Base-by-base conservation (phyloP, 2,888 invertebrate species). In the Exocentrus adspersus region DNA sequence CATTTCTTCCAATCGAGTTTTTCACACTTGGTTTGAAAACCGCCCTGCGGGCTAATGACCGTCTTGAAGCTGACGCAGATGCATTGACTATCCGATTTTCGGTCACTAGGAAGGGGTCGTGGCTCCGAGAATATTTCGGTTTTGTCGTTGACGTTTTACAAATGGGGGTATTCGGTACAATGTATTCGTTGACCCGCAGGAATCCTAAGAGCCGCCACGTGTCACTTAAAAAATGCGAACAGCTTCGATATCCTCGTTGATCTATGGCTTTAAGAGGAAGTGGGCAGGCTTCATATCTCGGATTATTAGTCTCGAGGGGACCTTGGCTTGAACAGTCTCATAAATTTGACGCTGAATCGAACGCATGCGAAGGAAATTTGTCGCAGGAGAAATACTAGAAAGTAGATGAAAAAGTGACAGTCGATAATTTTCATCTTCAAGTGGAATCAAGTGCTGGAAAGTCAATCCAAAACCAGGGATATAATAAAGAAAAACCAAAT, bases 91-190 rank as follows among this genome's bases (percentile, higher is more conserved):
- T 45, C 46, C 57, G 57, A 57, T 57, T 20, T 57, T 46, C 46
- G 21, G 46, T 20, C 16, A 46, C n/a, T 32, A 59, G 58, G 30
- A 58, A 42, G 16, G 51, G 58, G 52, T 46, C 20, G 32, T 45
- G 41, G 59, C 53, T 59, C 51, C 53, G 28, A 19, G 37, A 53
- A 63, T 63, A 59, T 46, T 46, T 53, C 42, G 58, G 60, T 42
- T 43, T 53, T 64, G 53, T 21, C 59, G 19, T 21, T 59, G 63
- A 64, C 63, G 21, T 60, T 64, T 64, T 54, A 59, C 50, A 64
- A 64, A 64, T 64, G 59, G 58, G 30, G 48, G 32, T 37, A 64
- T 64, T 53, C 48, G 45, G 21, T 48, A 43, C 48, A 30, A 48
- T 50, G 28, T 50, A 61, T 37, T 37, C 37, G 10, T 37, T 37